Base-by-base conservation (phyloP, 2,888 invertebrate species). In the Xestobium rufovillosum region DNA sequence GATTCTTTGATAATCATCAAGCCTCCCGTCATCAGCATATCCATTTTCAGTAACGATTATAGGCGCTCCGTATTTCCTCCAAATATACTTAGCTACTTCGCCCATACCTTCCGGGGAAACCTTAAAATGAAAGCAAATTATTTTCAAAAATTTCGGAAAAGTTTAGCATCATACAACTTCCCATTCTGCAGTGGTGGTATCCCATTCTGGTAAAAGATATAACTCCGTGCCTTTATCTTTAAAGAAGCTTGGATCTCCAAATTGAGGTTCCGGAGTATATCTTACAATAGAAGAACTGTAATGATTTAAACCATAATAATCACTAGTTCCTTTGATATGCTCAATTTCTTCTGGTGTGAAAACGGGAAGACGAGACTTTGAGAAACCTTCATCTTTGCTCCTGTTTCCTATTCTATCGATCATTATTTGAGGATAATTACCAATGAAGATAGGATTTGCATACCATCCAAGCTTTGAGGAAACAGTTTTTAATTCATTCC, bases 281-380 rank as follows among this genome's bases (percentile, higher is more conserved):
- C 31, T 17, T 3, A 29, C 42, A 25, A 37, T 14, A 44, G 66
- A n/a, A n/a, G 67, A 0, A 74, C 70, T 2, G 81, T 88, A 88
- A 39, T 80, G 75, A 55, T 86, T 86, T 11, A 86, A 56, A 1
- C 83, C 85, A 34, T 86, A 67, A 61, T 81, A 83, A 55, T 88
- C 85, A 0, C 70, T 68, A 0, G 81, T 75, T 0, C 71, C 76
- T 15, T 59, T 61, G 13, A 84, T 72, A 34, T 66, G 62, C 4
- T 64, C 54, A 3, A 80, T 65, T 65, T 83, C 80, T 10, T 73
- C 66, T 0, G 50, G 10, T 1, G 73, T 75, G 51, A 81, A 78
- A 34, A 53, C 52, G 0, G 81, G 81, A 2, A 83, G 63, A 4
- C 80, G 70, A 1, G 80, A 78, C 4, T 70, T 62, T 0, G 61